These are phyloP conservation scores for Drosophila nannoptera DNA, from an alignment of 1,140 invertebrate species.

Conservation along the genomic window DNA sequence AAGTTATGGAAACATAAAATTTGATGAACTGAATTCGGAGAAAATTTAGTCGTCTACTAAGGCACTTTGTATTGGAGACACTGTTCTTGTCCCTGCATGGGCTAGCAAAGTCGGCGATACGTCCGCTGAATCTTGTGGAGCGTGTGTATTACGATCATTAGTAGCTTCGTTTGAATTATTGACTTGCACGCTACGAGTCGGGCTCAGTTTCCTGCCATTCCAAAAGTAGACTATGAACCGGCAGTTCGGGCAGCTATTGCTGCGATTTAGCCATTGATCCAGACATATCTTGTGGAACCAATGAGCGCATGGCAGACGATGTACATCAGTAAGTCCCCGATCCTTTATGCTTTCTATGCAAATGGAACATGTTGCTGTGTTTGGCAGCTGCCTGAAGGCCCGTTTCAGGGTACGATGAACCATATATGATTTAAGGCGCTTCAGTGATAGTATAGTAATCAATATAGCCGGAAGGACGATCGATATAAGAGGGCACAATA, in stretches of 20 bases:
- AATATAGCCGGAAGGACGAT: not conserved
- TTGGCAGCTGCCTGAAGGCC: not conserved
- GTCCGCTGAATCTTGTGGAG: too few relatives aligned
- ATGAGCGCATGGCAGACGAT: constrained; percentile 11
- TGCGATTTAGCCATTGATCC: not conserved
- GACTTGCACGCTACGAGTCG: not conserved
- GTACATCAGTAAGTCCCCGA: not conserved
- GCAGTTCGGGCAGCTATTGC: constrained; percentile 18
- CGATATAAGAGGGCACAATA: not conserved
- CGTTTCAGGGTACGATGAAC: not conserved
- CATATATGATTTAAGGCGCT: not conserved
- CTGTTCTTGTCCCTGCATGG: too few relatives aligned
- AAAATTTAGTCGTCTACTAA: too few relatives aligned
- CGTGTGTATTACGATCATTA: too few relatives aligned
- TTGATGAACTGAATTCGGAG: too few relatives aligned
- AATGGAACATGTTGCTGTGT: not conserved
- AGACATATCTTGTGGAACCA: constrained; percentile 29
- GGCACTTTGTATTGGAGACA: too few relatives aligned
- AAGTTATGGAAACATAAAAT: too few relatives aligned
- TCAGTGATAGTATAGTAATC: not conserved
- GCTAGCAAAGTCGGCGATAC: too few relatives aligned
- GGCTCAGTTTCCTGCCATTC: not conserved
- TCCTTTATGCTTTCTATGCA: constrained; percentile 1
- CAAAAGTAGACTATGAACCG: not conserved
- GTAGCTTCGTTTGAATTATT: too few relatives aligned